These are phyloP conservation scores for Oreotrochilus melanogaster DNA, from an alignment of 2,113 vertebrate genomes.

Conservation along the genomic window DNA sequence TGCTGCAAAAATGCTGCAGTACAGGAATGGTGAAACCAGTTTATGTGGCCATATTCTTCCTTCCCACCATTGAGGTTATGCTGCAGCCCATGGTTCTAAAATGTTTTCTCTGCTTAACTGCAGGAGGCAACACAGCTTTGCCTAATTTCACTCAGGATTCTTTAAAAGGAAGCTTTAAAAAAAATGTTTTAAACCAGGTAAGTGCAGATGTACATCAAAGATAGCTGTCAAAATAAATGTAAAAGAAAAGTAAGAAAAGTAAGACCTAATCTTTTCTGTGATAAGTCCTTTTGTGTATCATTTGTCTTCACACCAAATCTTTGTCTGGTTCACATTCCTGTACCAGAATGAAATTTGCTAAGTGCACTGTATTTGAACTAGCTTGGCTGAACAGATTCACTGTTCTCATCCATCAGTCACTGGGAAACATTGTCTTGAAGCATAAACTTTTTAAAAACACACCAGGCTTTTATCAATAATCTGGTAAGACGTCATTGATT, in stretches of 20 bases:
- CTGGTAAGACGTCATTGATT: background rate
- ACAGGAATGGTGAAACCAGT: background rate
- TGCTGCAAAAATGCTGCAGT: background rate
- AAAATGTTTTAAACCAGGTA: background rate
- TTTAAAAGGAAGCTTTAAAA: background rate
- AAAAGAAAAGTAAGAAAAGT: background rate
- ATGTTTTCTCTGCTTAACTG: background rate
- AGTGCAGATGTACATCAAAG: background rate
- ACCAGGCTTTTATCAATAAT: background rate
- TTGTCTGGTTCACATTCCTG: background rate
- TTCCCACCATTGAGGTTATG: accelerated
- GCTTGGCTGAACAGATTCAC: background rate
- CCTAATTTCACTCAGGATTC: background rate
- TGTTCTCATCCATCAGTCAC: background rate
- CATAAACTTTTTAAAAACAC: background rate
- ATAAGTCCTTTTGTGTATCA: background rate
- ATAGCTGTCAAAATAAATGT: background rate
- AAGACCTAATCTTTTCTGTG: background rate
- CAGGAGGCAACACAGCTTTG: background rate
- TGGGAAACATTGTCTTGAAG: background rate
- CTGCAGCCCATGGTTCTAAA: background rate
- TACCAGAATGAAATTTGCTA: background rate
- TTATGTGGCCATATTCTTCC: background rate
- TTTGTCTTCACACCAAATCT: background rate
- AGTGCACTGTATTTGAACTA: background rate